Evolutionary conservation across 1,140 invertebrate species (phyloP).

Genomic region (Euura saliciscinereae): DNA sequence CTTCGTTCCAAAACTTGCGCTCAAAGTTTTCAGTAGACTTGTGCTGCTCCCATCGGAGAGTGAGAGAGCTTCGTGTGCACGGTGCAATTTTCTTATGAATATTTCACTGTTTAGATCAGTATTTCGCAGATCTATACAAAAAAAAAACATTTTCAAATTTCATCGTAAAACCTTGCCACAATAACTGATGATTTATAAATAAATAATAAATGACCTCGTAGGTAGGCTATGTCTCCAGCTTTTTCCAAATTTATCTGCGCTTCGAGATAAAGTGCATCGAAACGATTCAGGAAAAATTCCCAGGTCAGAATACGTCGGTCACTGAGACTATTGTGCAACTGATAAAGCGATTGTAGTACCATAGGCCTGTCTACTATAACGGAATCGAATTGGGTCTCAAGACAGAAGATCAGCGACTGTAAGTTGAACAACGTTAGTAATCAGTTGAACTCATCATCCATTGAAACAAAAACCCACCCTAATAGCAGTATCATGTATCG

Average conservation of each 20-base stretch:
- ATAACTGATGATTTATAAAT: slow-evolving; percentile 9
- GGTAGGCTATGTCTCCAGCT: slow-evolving; percentile 78
- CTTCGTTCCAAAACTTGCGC: slow-evolving; percentile 89
- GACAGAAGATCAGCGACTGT: slow-evolving; percentile 82
- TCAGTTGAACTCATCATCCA: background rate
- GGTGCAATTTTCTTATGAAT: slow-evolving; percentile 86
- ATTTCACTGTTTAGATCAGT: slow-evolving; percentile 88
- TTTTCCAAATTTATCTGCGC: slow-evolving; percentile 90
- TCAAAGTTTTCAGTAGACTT: slow-evolving; percentile 79
- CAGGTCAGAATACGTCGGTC: slow-evolving; percentile 91
- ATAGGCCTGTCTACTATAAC: slow-evolving; percentile 96
- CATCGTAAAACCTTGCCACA: background rate
- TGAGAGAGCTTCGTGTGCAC: slow-evolving; percentile 88
- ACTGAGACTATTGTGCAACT: slow-evolving; percentile 91
- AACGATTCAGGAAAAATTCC: slow-evolving; percentile 98
- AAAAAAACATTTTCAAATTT: slow-evolving; percentile 16
- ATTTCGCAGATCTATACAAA: slow-evolving; percentile 80
- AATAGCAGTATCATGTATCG: slow-evolving; percentile 87
- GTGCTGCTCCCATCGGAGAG: slow-evolving; percentile 67
- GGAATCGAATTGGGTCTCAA: slow-evolving; percentile 91
- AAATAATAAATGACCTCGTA: slow-evolving; percentile 70
- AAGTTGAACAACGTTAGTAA: slow-evolving; percentile 38
- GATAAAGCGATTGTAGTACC: slow-evolving; percentile 95
- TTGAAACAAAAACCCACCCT: slow-evolving; percentile 58
- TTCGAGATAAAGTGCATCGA: slow-evolving; percentile 95